These are phyloP conservation scores for Melanogrammus aeglefinus DNA, from an alignment of 2,797 vertebrate species.

Conservation along the genomic window DNA sequence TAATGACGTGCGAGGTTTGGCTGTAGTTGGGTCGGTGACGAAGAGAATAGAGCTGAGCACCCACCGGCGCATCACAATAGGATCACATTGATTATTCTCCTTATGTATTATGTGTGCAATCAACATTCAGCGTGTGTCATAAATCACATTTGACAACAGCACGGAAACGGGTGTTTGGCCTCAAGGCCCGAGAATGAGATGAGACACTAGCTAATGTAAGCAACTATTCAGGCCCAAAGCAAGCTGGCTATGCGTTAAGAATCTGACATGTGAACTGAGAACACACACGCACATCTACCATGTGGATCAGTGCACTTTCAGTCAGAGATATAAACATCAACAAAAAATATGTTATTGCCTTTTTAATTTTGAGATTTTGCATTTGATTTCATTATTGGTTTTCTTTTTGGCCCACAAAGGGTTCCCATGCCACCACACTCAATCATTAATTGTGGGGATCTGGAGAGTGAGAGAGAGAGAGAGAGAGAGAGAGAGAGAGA, in stretches of 20 bases:
- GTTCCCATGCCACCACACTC: conserved; percentile 43
- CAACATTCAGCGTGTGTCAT: conserved; percentile 33
- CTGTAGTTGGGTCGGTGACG: conserved; percentile 56
- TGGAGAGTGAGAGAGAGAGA: conserved; percentile 39
- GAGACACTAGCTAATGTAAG: conserved; percentile 38
- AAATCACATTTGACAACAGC: conserved; percentile 41
- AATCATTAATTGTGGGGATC: conserved; percentile 48
- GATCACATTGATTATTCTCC: conserved; percentile 51
- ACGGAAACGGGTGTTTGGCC: conserved; percentile 41
- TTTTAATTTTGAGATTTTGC: conserved; percentile 3
- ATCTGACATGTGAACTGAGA: background rate
- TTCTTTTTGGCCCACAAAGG: conserved; percentile 57
- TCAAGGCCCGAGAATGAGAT: conserved; percentile 38
- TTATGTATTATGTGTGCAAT: conserved; percentile 21
- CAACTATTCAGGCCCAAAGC: conserved; percentile 29
- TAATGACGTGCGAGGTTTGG: conserved; percentile 52
- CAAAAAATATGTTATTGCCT: conserved; percentile 40
- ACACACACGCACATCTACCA: too few species aligned
- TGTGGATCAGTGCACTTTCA: conserved; percentile 25
- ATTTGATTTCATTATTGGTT: conserved; percentile 14
- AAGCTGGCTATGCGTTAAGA: conserved; percentile 17
- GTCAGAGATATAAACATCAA: conserved; percentile 18
- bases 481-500: conserved; percentile 15
- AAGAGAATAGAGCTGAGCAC: conserved; percentile 25
- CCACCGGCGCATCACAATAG: conserved; percentile 22